A percentile compares a stretch with the other conserved stretches of the same genome.
phyloP scores from a whole-genome alignment of 1,140 invertebrate genomes.

The Lordiphosa clarofinis region DNA sequence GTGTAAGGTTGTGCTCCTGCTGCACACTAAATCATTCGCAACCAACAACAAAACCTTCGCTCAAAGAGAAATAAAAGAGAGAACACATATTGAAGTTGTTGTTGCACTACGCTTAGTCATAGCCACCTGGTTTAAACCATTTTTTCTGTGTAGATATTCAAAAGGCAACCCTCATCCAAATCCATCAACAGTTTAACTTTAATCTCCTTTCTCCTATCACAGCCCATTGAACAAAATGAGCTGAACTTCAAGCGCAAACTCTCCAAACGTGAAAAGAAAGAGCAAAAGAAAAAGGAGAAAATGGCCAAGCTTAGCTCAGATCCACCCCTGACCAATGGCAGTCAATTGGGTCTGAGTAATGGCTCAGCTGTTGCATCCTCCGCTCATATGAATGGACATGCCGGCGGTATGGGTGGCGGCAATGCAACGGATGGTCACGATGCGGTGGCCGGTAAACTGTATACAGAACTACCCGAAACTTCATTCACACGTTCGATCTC shows the following conservation, averaged over 20 bases:
- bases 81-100: too few relatives aligned
- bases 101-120: too few relatives aligned
- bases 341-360: conserved; percentile 76
- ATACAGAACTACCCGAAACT: conserved; percentile 97
- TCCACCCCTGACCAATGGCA: conserved; percentile 80
- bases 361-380: conserved; percentile 62
- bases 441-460: conserved; percentile 94
- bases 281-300: conserved; percentile 98
- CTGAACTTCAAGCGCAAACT: conserved; percentile 89
- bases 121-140: too few relatives aligned
- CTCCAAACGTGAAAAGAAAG: conserved; percentile 99
- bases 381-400: conserved; percentile 67
- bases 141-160: too few relatives aligned
- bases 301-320: conserved; percentile 90
- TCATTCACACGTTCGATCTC: conserved; percentile 99
- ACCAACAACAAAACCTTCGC: too few relatives aligned
- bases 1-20: too few relatives aligned
- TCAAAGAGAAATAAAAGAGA: too few relatives aligned
- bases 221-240: conserved; percentile 79
- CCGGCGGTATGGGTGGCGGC: conserved; percentile 31
- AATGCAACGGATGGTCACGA: conserved; percentile 28
- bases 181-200: not conserved
- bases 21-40: too few relatives aligned
- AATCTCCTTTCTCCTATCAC: not conserved
- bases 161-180: too few relatives aligned